Percentiles rank a stretch among this genome's conserved stretches.
These are phyloP conservation scores for Antedon mediterranea DNA, from an alignment of 53 echinoderm and acorn worm species.

Conservation along the genomic window DNA sequence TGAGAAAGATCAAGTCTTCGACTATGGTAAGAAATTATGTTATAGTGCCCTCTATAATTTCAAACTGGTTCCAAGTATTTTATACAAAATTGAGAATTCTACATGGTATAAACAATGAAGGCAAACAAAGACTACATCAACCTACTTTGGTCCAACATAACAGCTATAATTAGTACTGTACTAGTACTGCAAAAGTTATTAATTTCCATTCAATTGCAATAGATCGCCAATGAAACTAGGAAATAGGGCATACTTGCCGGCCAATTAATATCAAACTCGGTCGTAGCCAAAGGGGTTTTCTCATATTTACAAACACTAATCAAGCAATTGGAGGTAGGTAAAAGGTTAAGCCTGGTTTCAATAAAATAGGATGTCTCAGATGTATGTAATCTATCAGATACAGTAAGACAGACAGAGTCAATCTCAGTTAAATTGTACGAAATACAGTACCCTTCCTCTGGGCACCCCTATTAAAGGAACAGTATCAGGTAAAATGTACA, in stretches of 20 bases:
- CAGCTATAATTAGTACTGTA: background rate
- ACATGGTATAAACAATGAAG: background rate
- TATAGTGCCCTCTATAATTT: background rate
- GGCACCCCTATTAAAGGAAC: no score
- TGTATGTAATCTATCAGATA: no score
- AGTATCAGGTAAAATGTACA: no score
- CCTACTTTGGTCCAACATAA: background rate
- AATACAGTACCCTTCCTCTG: no score
- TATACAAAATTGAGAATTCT: no score
- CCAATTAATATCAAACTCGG: background rate
- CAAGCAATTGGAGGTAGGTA: background rate
- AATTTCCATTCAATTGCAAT: background rate
- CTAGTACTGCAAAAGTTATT: background rate
- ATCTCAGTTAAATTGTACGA: no score
- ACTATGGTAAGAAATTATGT: no score
- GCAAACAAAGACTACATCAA: background rate
- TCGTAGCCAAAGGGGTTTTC: background rate
- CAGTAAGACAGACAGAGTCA: no score
- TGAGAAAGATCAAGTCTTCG: no score
- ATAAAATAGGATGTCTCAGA: no score
- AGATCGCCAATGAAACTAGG: background rate
- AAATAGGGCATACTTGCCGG: background rate
- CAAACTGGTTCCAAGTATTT: background rate
- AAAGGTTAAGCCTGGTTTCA: no score
- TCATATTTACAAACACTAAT: background rate